Base-by-base conservation (phyloP, 2,113 vertebrate genomes). In the Hystrix cristata region DNA sequence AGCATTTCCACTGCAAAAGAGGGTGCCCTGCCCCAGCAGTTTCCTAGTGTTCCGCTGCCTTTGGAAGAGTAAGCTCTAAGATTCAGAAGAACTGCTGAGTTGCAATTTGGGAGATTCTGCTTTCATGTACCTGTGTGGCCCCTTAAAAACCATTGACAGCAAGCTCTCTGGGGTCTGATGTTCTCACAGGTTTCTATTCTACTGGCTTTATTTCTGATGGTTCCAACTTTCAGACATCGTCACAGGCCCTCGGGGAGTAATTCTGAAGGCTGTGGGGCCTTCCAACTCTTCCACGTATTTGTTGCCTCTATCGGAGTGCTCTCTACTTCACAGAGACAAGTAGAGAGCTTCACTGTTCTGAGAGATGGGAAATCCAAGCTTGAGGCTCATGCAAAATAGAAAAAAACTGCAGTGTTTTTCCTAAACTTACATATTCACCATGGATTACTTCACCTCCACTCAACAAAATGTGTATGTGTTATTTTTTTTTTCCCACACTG, bases 171-270 rank as follows among this genome's bases (percentile, higher is more conserved):
- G 29, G 11, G 34, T 78, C 31, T 65, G 55, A 51, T 90, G 0
- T 80, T 80, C 34, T 90, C 48, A 27, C 34, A 67, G 14, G 8
- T 80, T 96, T 95, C 23, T 95, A 80, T 91, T 80, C 14, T 13
- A 69, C 34, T 69, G 14, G 5, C 51, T 93, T 93, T 81, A 27
- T 74, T 87, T 95, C 38, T 51, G 57, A 80, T 11, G 60, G 11
- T 29, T 21, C 19, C 34, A 65, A 27, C 7, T 71, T 46, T 80
- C 6, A 82, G 27, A 87, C 18, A 5, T 86, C 55, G 53, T 21
- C 38, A 21, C 1, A 9, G 4, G 46, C 13, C 9, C 1, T 59
- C 31, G 23, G 6, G 19, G 0, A 15, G n/a, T 86, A 19, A 60
- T 31, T 53, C 25, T 96, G 74, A 95, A 34, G 8, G 80, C 89